A percentile compares a stretch with the other conserved stretches of the same genome.
These are phyloP conservation scores for Drosophila pruinosa DNA, from an alignment of 1,140 invertebrate species.

Conservation along the genomic window DNA sequence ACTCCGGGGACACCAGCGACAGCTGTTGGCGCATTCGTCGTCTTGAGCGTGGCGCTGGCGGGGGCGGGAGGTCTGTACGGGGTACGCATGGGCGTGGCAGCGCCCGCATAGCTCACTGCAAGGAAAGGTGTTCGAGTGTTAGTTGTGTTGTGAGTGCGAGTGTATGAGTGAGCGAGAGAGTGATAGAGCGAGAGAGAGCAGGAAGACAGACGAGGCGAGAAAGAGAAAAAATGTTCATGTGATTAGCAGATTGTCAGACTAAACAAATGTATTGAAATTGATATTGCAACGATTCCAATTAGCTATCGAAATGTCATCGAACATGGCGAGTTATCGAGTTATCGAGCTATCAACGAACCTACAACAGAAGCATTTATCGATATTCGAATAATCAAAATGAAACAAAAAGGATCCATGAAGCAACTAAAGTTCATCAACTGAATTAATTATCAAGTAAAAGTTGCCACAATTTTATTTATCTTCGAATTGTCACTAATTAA, in stretches of 20 bases:
- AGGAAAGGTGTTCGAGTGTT: conserved; percentile 27
- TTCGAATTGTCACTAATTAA: too few relatives aligned
- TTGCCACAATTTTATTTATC: too few relatives aligned
- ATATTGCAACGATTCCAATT: neutral
- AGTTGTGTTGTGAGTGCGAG: neutral
- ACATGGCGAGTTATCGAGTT: too few relatives aligned
- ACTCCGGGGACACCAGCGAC: neutral
- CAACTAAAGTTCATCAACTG: too few relatives aligned
- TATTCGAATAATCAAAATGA: too few relatives aligned
- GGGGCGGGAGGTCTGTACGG: conserved; percentile 21
- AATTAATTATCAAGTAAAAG: too few relatives aligned
- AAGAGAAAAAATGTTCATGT: conserved; percentile 15
- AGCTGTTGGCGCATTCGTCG: neutral
- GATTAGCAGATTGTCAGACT: conserved; percentile 26
- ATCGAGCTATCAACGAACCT: too few relatives aligned
- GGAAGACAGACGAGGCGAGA: neutral
- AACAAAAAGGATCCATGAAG: too few relatives aligned
- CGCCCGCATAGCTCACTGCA: conserved; percentile 64
- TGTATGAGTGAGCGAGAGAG: neutral
- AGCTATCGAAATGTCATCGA: too few relatives aligned
- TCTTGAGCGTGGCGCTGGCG: neutral
- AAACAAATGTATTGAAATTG: neutral
- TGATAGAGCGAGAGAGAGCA: conserved; percentile 5
- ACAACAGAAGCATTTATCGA: too few relatives aligned
- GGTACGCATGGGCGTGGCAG: conserved; percentile 24